Conservation (phyloP, 2,113 vertebrate genomes). For the Rallus limicola region DNA sequence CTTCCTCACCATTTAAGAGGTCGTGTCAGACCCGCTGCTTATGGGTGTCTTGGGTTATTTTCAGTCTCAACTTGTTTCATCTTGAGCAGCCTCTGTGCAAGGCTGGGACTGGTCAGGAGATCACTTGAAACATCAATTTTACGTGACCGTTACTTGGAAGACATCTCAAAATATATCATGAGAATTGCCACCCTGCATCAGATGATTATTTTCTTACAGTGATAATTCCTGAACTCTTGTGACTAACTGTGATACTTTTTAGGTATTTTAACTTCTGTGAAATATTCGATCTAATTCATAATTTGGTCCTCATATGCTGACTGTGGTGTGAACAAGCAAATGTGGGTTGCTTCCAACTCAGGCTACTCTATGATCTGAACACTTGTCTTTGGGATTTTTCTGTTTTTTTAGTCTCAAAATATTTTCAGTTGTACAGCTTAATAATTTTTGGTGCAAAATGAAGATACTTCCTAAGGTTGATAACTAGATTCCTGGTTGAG, state of each 20-base stretch:
- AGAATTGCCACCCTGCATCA: background rate
- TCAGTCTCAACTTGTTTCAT: background rate
- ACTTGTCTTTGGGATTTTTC: background rate
- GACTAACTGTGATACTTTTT: background rate
- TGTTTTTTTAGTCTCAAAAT: background rate
- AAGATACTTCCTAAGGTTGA: background rate
- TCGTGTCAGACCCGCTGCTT: background rate
- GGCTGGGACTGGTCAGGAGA: background rate
- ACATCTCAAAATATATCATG: background rate
- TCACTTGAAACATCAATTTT: slow-evolving; percentile 7
- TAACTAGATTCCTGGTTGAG: background rate
- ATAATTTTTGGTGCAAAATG: background rate
- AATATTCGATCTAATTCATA: background rate
- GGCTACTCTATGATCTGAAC: too few relatives aligned
- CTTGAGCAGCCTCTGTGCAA: background rate
- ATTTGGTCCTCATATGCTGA: background rate
- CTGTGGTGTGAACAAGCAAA: background rate
- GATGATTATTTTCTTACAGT: background rate
- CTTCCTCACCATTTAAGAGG: background rate
- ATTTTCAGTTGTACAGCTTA: background rate
- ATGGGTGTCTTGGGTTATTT: background rate
- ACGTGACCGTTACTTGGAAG: background rate
- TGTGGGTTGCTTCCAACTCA: too few relatives aligned
- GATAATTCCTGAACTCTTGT: background rate
- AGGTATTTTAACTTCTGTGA: background rate